Conservation (phyloP, 2,797 vertebrate species). For the Pseudochirops cupreus region DNA sequence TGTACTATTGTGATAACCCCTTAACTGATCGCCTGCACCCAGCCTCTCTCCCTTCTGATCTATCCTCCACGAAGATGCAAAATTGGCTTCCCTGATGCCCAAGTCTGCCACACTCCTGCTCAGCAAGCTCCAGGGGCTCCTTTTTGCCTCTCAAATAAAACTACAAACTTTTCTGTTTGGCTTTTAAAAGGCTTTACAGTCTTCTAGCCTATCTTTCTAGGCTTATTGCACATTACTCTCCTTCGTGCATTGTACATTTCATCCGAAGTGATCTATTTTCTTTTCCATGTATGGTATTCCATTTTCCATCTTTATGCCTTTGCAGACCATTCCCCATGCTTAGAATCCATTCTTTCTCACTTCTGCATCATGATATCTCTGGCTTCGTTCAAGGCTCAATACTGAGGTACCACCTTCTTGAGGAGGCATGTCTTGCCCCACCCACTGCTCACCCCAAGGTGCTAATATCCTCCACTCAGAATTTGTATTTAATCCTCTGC, state of each 20-base stretch:
- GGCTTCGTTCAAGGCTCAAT: background rate
- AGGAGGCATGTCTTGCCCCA: background rate
- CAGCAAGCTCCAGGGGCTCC: too few relatives aligned
- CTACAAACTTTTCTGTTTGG: background rate
- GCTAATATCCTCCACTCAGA: background rate
- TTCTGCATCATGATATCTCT: background rate
- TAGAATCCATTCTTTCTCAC: background rate
- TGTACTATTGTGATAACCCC: background rate
- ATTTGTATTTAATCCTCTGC: background rate
- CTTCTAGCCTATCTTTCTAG: background rate
- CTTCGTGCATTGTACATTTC: background rate
- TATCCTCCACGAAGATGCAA: background rate
- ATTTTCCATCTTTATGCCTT: background rate
- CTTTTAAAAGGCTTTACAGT: background rate
- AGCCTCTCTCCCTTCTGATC: background rate
- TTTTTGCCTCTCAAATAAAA: background rate
- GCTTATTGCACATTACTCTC: background rate
- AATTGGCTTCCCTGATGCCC: background rate
- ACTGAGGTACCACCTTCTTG: background rate
- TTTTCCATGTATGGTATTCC: background rate
- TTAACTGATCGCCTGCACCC: background rate
- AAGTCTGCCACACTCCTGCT: background rate
- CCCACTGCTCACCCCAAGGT: background rate
- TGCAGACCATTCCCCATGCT: background rate
- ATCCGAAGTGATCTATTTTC: background rate